A percentile compares a stretch with the other conserved stretches of the same genome.
Conservation (phyloP, 2,797 vertebrate species). For the Dromococcyx pavoninus region DNA sequence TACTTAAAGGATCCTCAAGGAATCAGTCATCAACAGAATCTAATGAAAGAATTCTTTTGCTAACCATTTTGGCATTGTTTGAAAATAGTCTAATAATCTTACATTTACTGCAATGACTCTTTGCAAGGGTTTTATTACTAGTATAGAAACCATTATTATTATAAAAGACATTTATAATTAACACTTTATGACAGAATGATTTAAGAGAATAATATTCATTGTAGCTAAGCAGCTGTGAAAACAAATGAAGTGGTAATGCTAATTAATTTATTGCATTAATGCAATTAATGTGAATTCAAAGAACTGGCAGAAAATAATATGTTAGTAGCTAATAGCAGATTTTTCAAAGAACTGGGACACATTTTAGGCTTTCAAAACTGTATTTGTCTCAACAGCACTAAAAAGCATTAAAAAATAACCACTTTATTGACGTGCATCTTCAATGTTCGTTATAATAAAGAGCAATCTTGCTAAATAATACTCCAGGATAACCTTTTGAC, state of each 20-base stretch:
- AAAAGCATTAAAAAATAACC: conserved; percentile 51
- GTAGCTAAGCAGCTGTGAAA: conserved; percentile 51
- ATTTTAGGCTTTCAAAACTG: conserved; percentile 64
- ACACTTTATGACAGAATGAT: conserved; percentile 47
- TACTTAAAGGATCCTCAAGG: conserved; percentile 1
- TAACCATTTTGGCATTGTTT: conserved; percentile 47
- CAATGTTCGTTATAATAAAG: conserved; percentile 61
- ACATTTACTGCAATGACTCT: conserved; percentile 51
- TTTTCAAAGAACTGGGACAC: conserved; percentile 42
- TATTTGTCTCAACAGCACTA: conserved; percentile 61
- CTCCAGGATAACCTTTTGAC: conserved; percentile 63
- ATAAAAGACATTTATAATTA: conserved; percentile 64
- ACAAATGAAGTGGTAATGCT: conserved; percentile 66
- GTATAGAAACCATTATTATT: conserved; percentile 31
- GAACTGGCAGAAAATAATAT: conserved; percentile 61
- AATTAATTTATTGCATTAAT: conserved; percentile 62
- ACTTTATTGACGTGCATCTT: conserved; percentile 63
- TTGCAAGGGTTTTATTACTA: conserved; percentile 30
- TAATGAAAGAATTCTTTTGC: conserved; percentile 60
- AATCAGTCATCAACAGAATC: conserved; percentile 42
- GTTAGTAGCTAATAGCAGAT: conserved; percentile 58
- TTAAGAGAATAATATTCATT: conserved; percentile 66
- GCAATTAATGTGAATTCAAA: conserved; percentile 66
- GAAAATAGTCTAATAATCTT: conserved; percentile 58
- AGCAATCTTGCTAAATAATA: conserved; percentile 65